Percentiles rank a stretch among this genome's conserved stretches.
phyloP scores from a whole-genome alignment of 2,888 invertebrate species.

The Cryptocephalus primarius region DNA sequence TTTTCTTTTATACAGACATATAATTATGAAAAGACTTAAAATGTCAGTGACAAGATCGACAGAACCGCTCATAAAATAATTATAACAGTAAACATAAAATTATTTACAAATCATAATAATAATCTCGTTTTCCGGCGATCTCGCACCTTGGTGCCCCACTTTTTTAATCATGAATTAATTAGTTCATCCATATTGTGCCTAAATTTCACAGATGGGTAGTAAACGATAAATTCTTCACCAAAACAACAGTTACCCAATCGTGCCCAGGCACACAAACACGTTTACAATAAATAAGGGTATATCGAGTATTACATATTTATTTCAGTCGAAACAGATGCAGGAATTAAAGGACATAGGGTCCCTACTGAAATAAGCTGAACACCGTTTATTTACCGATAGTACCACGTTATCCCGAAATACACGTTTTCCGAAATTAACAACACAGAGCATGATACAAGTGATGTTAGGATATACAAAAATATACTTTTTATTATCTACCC shows the following conservation, averaged over 20 bases:
- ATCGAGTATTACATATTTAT: no score
- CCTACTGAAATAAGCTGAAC: no score
- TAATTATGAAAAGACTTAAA: constrained; percentile 23
- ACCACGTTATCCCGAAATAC: no score
- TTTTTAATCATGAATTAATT: background rate
- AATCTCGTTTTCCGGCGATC: background rate
- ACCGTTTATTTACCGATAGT: no score
- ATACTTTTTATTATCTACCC: no score
- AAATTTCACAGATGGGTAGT: background rate
- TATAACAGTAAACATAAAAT: background rate
- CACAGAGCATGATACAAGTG: background rate
- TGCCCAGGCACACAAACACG: constrained; percentile 25
- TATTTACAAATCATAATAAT: background rate
- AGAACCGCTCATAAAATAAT: background rate
- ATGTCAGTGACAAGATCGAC: background rate
- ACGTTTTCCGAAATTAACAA: constrained; percentile 18
- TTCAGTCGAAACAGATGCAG: no score
- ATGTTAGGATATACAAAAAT: no score
- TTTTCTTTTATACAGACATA: constrained; percentile 23
- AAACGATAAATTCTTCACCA: background rate
- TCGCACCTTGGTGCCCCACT: background rate
- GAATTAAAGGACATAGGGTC: no score
- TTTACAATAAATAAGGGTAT: constrained; percentile 21
- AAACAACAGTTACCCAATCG: background rate
- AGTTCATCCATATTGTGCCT: constrained; percentile 4